Percentiles rank a stretch among this genome's conserved stretches.
Conservation (phyloP, 1,140 invertebrate species). For the Drosophila punjabiensis region DNA sequence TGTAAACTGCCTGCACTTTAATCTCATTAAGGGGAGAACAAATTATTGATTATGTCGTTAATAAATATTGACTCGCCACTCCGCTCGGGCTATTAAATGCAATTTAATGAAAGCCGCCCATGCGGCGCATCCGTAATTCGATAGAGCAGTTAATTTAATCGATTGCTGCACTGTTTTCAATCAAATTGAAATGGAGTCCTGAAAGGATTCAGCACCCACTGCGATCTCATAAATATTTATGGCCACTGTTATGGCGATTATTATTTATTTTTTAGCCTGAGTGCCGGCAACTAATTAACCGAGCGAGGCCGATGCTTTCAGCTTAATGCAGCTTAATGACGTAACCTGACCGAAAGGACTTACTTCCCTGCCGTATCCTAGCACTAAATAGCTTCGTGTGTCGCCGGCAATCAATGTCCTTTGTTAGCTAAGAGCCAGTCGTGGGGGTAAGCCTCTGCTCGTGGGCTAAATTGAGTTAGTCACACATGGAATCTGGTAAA, state of each 20-base stretch:
- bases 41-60: conserved; percentile 78
- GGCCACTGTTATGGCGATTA: conserved; percentile 34
- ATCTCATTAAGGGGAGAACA: conserved; percentile 60
- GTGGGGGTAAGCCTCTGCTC: background rate
- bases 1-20: conserved; percentile 53
- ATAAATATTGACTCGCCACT: conserved; percentile 75
- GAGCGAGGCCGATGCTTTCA: conserved; percentile 28
- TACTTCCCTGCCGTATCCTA: background rate
- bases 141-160: conserved; percentile 69
- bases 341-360: conserved; percentile 32
- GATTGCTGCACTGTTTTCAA: conserved; percentile 51
- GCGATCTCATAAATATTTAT: conserved; percentile 65
- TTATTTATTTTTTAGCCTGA: conserved; percentile 25
- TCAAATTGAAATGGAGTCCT: conserved; percentile 51
- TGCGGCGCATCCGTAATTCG: conserved; percentile 62
- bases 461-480: conserved; percentile 69
- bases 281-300: conserved; percentile 62
- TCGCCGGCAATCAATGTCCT: conserved; percentile 72
- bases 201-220: conserved; percentile 9
- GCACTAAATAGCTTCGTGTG: conserved; percentile 59
- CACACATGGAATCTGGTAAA: conserved; percentile 66
- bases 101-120: conserved; percentile 62
- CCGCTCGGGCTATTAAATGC: conserved; percentile 67
- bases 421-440: conserved; percentile 53
- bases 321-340: conserved; percentile 39